Evolutionary conservation across 2,113 vertebrate genomes (phyloP).

Genomic region (Leucopsar rothschildi): DNA sequence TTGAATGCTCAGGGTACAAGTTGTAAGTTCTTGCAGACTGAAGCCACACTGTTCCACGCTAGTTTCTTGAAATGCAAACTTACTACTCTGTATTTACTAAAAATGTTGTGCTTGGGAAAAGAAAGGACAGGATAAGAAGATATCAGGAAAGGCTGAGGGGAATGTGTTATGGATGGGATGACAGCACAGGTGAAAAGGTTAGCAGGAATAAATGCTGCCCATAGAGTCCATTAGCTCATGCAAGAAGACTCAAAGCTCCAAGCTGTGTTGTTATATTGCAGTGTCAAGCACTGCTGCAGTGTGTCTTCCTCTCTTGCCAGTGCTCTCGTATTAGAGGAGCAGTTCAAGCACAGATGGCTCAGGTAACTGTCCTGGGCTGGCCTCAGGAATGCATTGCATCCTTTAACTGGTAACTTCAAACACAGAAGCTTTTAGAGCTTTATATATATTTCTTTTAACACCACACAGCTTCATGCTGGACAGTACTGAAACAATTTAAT

Average conservation of each 20-base stretch:
- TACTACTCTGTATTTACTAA: not conserved
- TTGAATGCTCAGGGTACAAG: not conserved
- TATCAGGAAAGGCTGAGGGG: not conserved
- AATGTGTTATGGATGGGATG: not conserved
- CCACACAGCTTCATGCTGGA: not conserved
- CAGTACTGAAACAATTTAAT: not conserved
- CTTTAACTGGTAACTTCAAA: not conserved
- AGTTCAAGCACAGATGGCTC: not conserved
- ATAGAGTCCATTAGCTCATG: not conserved
- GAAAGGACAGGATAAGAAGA: not conserved
- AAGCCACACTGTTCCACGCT: not conserved
- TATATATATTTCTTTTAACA: not conserved
- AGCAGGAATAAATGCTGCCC: not conserved
- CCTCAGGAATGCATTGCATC: not conserved
- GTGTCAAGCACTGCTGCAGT: not conserved
- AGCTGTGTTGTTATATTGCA: not conserved
- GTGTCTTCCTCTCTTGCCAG: not conserved
- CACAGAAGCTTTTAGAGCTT: not conserved
- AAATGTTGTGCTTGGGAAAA: not conserved
- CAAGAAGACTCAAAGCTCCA: not conserved
- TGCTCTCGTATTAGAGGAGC: not conserved
- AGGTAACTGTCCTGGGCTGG: not conserved
- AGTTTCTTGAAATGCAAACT: not conserved
- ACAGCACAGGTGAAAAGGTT: not conserved
- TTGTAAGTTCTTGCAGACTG: not conserved